Percentiles rank a stretch among this genome's conserved stretches.
Evolutionary conservation across 2,888 invertebrate genomes (phyloP).

Genomic region (Cantharis nigra): DNA sequence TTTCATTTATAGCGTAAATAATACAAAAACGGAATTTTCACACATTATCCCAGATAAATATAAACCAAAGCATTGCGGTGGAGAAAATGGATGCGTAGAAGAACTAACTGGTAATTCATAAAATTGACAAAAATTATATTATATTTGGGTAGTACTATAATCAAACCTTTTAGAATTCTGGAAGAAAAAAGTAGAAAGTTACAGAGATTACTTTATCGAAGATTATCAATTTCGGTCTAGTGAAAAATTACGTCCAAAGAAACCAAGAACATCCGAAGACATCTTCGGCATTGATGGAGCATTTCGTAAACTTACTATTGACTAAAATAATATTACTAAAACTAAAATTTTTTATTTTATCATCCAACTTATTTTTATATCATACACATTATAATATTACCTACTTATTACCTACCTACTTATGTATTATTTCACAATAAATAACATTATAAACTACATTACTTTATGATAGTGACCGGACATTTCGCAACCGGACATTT

Average conservation of each 20-base stretch:
- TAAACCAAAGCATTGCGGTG: background rate
- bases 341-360: background rate
- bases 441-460: background rate
- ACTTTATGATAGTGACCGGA: no score
- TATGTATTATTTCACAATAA: background rate
- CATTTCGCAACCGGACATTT: no score
- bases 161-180: conserved; percentile 43
- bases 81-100: background rate
- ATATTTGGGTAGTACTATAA: background rate
- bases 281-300: conserved; percentile 62
- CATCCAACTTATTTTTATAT: no score
- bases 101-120: background rate
- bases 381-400: no score
- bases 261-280: conserved; percentile 59
- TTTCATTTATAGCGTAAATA: background rate
- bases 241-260: conserved; percentile 59
- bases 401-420: no score
- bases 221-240: conserved; percentile 57
- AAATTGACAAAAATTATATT: background rate
- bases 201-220: conserved; percentile 59
- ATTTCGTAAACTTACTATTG: conserved; percentile 59
- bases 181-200: conserved; percentile 58
- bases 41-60: background rate
- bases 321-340: conserved; percentile 44
- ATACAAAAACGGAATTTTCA: background rate